A percentile compares a stretch with the other conserved stretches of the same genome.
Evolutionary conservation across 2,797 vertebrate genomes (phyloP).

Genomic region (Bufotes viridis): DNA sequence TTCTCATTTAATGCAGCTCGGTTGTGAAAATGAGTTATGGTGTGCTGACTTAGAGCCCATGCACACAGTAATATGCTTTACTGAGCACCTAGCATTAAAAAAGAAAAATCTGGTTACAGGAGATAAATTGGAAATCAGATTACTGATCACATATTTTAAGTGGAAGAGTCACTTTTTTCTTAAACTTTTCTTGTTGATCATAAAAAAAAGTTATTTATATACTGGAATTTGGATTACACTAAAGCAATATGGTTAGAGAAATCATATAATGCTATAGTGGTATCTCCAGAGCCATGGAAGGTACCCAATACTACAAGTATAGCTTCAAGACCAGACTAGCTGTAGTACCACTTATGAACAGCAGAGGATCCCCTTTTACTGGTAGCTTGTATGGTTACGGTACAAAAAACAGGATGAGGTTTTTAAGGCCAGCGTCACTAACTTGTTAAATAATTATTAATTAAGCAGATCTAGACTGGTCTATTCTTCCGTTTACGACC

Average conservation of each 20-base stretch:
- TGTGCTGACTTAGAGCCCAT: constrained; percentile 10
- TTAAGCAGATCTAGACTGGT: too few relatives aligned
- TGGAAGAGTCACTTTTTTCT: constrained; percentile 21
- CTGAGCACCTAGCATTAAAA: constrained; percentile 43
- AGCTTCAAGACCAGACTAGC: not conserved
- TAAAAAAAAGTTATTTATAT: not conserved
- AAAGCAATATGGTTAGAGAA: too few relatives aligned
- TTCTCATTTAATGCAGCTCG: constrained; percentile 46
- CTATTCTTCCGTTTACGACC: too few relatives aligned
- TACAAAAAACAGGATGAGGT: not conserved
- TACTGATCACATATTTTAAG: constrained; percentile 27
- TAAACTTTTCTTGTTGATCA: not conserved
- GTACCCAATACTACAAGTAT: not conserved
- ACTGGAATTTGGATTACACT: not conserved
- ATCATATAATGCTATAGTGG: not conserved
- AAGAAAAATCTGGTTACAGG: constrained; percentile 40
- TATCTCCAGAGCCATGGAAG: not conserved
- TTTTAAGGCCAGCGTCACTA: too few relatives aligned
- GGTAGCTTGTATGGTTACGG: not conserved
- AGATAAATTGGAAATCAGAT: constrained; percentile 46
- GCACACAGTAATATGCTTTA: constrained; percentile 31
- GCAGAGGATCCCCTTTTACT: not conserved
- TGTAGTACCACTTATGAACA: not conserved
- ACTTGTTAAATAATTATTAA: too few relatives aligned
- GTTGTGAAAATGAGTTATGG: constrained; percentile 41